Evolutionary conservation across 2,888 invertebrate genomes (phyloP).

Genomic region (Cephus runcator): DNA sequence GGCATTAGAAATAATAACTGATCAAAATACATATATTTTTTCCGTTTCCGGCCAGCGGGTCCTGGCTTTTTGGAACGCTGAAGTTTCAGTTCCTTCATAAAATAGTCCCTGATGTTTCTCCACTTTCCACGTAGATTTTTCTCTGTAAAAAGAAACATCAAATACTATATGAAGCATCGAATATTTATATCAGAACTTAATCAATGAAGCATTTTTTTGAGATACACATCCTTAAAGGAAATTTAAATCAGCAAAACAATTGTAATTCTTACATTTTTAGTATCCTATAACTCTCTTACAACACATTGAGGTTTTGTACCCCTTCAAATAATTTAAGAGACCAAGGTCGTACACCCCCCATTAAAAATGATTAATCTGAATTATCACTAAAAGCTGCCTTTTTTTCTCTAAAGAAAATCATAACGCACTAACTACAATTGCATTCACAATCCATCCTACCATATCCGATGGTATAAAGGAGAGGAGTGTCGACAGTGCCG

Average conservation of each 20-base stretch:
- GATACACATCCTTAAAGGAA: not conserved
- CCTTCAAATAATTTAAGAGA: not conserved
- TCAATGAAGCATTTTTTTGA: not conserved
- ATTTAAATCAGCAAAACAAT: not conserved
- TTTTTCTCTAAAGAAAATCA: not conserved
- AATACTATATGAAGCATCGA: not conserved
- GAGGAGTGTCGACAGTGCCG: not conserved
- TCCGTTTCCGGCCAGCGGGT: slow-evolving; percentile 47
- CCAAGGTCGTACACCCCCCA: not conserved
- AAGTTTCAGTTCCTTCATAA: slow-evolving; percentile 57
- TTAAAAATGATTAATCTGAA: not conserved
- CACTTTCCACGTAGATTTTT: slow-evolving; percentile 56
- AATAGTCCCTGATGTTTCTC: slow-evolving; percentile 60
- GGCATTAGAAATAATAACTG: slow-evolving; percentile 56
- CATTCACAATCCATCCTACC: not conserved
- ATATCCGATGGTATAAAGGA: not conserved
- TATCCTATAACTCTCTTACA: not conserved
- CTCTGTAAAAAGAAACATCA: slow-evolving; percentile 41
- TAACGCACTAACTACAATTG: not conserved
- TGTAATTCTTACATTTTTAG: not conserved
- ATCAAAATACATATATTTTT: slow-evolving; percentile 55
- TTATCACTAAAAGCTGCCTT: not conserved
- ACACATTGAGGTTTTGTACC: not conserved
- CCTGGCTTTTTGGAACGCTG: slow-evolving; percentile 39
- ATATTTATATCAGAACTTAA: not conserved